Conservation (phyloP, 2,113 vertebrate species). For the Castor canadensis region DNA sequence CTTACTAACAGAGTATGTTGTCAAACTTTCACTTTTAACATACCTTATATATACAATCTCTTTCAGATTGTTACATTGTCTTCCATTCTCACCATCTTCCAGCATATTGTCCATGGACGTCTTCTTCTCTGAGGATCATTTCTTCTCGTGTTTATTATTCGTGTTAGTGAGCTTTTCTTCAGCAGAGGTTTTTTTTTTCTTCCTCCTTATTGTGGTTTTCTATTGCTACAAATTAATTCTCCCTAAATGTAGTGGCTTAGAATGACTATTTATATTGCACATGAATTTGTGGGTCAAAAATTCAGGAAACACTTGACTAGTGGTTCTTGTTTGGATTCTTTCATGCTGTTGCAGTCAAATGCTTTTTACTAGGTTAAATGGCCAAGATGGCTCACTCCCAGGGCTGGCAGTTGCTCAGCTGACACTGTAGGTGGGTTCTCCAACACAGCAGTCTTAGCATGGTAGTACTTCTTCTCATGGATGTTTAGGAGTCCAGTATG, state of each 20-base stretch:
- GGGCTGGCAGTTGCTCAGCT: not conserved
- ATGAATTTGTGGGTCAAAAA: not conserved
- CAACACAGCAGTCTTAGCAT: not conserved
- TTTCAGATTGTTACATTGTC: constrained; percentile 1
- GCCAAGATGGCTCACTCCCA: not conserved
- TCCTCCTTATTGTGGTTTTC: not conserved
- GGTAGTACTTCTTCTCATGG: not conserved
- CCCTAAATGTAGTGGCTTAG: not conserved
- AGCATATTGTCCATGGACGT: not conserved
- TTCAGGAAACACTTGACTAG: not conserved
- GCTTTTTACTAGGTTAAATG: not conserved
- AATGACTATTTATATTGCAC: not conserved
- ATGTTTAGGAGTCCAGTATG: not conserved
- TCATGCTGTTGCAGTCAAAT: not conserved
- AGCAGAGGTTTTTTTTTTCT: not conserved
- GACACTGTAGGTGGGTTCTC: not conserved
- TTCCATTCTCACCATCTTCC: not conserved
- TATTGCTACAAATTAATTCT: not conserved
- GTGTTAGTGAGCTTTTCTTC: not conserved
- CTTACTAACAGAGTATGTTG: not conserved
- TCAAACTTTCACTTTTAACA: constrained; percentile 7
- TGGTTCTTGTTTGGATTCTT: not conserved
- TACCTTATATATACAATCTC: not conserved
- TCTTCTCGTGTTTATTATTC: constrained; percentile 33
- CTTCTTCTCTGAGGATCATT: not conserved